A percentile compares a stretch with the other conserved stretches of the same genome.
Evolutionary conservation across 2,113 vertebrate species (phyloP).

Genomic region (Nicator chloris): DNA sequence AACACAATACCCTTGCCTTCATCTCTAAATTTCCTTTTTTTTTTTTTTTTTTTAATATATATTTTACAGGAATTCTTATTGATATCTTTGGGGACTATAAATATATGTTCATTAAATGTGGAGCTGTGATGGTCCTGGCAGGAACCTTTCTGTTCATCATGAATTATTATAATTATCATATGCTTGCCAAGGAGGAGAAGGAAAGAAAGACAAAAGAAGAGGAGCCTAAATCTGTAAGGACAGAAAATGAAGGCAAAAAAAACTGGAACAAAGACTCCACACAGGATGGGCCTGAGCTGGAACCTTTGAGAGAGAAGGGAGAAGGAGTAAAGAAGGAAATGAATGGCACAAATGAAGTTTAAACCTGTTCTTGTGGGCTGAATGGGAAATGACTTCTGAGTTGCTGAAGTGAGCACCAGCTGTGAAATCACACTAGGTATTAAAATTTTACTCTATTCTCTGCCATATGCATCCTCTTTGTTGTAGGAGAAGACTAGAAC

Average conservation of each 20-base stretch:
- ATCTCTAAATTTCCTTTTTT: not conserved
- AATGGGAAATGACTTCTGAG: not conserved
- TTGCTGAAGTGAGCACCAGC: not conserved
- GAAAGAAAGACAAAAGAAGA: conserved; percentile 11
- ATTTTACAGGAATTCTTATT: conserved; percentile 72
- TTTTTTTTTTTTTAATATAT: not conserved
- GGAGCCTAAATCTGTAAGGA: conserved; percentile 44
- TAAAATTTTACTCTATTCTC: not conserved
- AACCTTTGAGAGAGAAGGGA: not conserved
- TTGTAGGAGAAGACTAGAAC: not conserved
- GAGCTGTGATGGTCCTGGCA: conserved; percentile 73
- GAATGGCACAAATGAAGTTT: conserved; percentile 23
- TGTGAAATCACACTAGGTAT: conserved; percentile 11
- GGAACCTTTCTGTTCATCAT: conserved; percentile 80
- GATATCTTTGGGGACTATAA: conserved; percentile 77
- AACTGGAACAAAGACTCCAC: not conserved
- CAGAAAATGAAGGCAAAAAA: conserved; percentile 12
- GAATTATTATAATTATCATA: conserved; percentile 80
- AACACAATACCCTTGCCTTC: not conserved
- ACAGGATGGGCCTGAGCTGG: conserved; percentile 34
- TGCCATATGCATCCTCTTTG: not conserved
- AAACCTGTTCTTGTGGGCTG: not conserved
- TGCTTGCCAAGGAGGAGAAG: conserved; percentile 71
- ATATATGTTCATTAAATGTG: conserved; percentile 81
- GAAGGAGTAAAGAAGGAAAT: conserved; percentile 24